These are phyloP conservation scores for Phoxinus dragarum DNA, from an alignment of 2,797 vertebrate genomes.

Conservation along the genomic window DNA sequence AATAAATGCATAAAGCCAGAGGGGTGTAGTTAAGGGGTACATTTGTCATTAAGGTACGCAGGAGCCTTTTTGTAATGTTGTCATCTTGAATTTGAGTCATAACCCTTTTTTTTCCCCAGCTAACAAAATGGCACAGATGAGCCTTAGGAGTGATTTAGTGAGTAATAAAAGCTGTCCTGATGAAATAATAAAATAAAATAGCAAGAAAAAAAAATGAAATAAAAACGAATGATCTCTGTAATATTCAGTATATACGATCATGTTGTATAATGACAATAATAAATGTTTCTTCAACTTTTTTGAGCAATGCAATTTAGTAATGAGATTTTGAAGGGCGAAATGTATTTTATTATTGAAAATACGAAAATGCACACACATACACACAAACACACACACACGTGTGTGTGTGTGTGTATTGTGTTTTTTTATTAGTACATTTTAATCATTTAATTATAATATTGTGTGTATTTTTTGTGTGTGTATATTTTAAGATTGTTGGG, in stretches of 20 bases:
- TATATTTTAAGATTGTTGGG: too few species aligned
- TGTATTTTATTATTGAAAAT: too few species aligned
- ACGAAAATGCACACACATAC: too few species aligned
- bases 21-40: neutral
- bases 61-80: constrained; percentile 10
- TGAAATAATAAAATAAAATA: neutral
- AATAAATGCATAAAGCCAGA: neutral
- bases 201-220: neutral
- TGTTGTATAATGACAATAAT: too few species aligned
- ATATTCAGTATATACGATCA: neutral
- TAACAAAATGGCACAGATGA: neutral
- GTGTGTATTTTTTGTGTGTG: too few species aligned
- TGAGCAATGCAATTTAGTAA: too few species aligned
- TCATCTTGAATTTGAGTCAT: neutral
- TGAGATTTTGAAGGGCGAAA: too few species aligned
- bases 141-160: neutral
- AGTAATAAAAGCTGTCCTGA: neutral
- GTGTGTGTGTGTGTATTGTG: too few species aligned
- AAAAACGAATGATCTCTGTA: neutral
- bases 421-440: too few species aligned
- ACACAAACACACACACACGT: too few species aligned
- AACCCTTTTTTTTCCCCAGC: neutral
- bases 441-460: too few species aligned
- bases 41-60: neutral
- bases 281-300: too few species aligned